Evolutionary conservation across 2,888 invertebrate genomes (phyloP), one percentile per base, ranked within the genome.

Genomic region (Drosophila mettleri): DNA sequence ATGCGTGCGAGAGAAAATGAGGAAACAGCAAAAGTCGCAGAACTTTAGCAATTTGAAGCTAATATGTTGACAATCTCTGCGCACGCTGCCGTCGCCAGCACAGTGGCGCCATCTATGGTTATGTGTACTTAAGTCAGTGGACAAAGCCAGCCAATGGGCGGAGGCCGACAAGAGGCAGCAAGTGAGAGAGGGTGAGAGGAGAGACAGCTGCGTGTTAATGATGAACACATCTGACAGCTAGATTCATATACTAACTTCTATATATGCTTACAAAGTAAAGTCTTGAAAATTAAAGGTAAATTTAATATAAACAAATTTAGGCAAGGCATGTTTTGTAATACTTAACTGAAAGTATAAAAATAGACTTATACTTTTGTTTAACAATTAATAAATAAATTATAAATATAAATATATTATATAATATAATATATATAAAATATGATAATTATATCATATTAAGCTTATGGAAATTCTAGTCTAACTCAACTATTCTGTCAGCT

Each of bases 51-150:
- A 86, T 86, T 86, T 88, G 86, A 77, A 82, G 82, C 80, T 86
- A 89, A 84, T 89, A 86, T 87, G 85, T 89, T 86, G 88, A 89
- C 89, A 88, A 86, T 81, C 75, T 89, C 81, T 81, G 65, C 49
- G 22, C 2, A 69, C 59, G 57, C 46, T 57, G 62, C 29, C 60
- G 38, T 27, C 61, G 54, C 52, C 18, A n/a, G 63, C 67, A 76
- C 68, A 78, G 67, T 84, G 80, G 63, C 88, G 69, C 70, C 80
- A 81, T 73, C 82, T 86, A 79, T 68, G 85, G 76, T 86, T 82
- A 82, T 87, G 80, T 76, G 74, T 70, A 80, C 72, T 85, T 89
- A 88, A 89, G 86, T 81, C 84, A 81, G 68, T 76, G 68, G 59
- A 69, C 81, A 77, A 83, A 83, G 79, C 85, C 67, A 39, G 52